Evolutionary conservation across 2,888 invertebrate genomes (phyloP), one percentile per base, ranked within the genome.

Genomic region (Leucophenga montana): DNA sequence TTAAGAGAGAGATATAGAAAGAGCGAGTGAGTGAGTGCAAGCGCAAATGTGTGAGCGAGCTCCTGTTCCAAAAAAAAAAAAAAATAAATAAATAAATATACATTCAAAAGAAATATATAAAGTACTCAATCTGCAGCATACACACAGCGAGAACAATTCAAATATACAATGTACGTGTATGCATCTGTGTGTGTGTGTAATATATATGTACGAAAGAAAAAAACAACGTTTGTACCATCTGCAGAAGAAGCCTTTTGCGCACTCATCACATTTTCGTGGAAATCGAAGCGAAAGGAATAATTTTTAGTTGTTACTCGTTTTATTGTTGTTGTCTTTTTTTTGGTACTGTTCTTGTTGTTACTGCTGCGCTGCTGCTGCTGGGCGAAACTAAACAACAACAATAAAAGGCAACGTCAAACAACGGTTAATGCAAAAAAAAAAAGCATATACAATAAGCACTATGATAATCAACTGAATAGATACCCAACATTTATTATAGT

Each of bases 201-300:
- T 27, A 27, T 27, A n/a, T n/a, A n/a, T n/a, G n/a, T n/a, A n/a
- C n/a, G n/a, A n/a, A n/a, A n/a, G n/a, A n/a, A n/a, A n/a, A 66
- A 50, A 54, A 16, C 14, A 66, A 54, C 50, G 57, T 48, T 66
- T 67, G 71, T 71, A 74, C 77, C 77, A 83, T 77, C 79, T 80
- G 78, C 76, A 80, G 79, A 68, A 48, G 46, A 78, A 82, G 83
- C 84, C 84, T 84, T 82, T 78, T 81, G 83, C 85, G 83, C 80
- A 86, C 81, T 85, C 85, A 86, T 85, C 80, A 79, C 77, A 79
- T 85, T 86, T 85, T 85, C 86, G 83, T 85, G 85, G 86, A 85
- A 86, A 84, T 85, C 75, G 78, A 74, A 80, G 78, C 75, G 74
- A 77, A 85, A 86, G 83, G 80, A 78, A 78, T 78, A 80, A 77